These are phyloP conservation scores for Apocheima hispidaria DNA, from an alignment of 2,888 invertebrate genomes.

Conservation along the genomic window DNA sequence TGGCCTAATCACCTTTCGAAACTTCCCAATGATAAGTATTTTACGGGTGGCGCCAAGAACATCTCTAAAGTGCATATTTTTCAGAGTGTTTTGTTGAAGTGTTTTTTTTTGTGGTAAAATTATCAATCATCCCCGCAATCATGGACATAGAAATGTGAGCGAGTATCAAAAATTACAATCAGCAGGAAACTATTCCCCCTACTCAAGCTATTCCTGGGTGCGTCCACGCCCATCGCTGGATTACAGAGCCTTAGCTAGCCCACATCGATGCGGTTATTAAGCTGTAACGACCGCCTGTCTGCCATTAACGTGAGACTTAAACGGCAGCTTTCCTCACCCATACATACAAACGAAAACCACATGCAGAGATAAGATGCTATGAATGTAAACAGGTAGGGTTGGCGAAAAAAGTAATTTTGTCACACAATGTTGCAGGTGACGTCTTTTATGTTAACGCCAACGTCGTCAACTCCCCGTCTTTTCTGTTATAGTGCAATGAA, in stretches of 20 bases:
- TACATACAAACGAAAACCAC: constrained; percentile 24
- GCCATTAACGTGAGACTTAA: constrained; percentile 39
- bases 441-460: too few species aligned
- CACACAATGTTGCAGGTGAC: background rate
- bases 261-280: constrained; percentile 45
- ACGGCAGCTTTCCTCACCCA: constrained; percentile 49
- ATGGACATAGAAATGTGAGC: too few species aligned
- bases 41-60: too few species aligned
- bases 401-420: background rate
- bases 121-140: too few species aligned
- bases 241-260: constrained; percentile 34
- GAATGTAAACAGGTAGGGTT: constrained; percentile 23
- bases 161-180: too few species aligned
- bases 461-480: too few species aligned
- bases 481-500: too few species aligned
- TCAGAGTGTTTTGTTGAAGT: too few species aligned
- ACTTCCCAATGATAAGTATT: too few species aligned
- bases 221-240: constrained; percentile 18
- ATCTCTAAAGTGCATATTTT: too few species aligned
- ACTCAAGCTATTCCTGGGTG: background rate
- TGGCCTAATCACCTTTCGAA: too few species aligned
- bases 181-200: background rate
- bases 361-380: background rate
- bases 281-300: constrained; percentile 39
- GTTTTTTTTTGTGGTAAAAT: too few species aligned